Conservation (phyloP, 2,113 vertebrate species). For the Ammodramus savannarum region DNA sequence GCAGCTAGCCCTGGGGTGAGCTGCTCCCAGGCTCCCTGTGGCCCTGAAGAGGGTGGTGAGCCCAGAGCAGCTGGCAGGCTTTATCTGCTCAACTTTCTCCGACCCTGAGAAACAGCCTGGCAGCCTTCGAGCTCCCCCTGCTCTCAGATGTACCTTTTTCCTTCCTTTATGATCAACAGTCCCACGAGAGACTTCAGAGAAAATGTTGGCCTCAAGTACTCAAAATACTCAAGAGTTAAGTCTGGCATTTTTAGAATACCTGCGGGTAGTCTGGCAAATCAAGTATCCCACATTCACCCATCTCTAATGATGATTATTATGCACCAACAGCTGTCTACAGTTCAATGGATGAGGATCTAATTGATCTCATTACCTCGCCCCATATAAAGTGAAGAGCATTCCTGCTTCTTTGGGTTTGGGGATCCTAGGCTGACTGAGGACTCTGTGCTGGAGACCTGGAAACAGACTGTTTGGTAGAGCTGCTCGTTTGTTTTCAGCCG, state of each 20-base stretch:
- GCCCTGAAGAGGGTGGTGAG: background rate
- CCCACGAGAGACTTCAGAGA: slow-evolving; percentile 38
- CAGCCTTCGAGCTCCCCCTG: background rate
- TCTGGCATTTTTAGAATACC: slow-evolving; percentile 61
- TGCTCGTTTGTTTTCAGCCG: background rate
- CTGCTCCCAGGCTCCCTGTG: background rate
- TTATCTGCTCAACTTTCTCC: background rate
- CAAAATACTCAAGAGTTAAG: slow-evolving; percentile 54
- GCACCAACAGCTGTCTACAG: slow-evolving; percentile 76
- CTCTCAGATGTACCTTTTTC: slow-evolving; percentile 28
- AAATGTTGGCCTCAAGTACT: slow-evolving; percentile 47
- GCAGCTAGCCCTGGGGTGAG: background rate
- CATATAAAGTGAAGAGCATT: slow-evolving; percentile 66
- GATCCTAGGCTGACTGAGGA: slow-evolving; percentile 11
- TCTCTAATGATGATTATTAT: slow-evolving; percentile 72
- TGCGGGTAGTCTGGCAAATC: slow-evolving; percentile 68
- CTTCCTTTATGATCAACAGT: slow-evolving; percentile 27
- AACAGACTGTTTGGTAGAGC: background rate
- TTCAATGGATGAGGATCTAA: slow-evolving; percentile 75
- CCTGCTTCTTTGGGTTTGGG: slow-evolving; percentile 2
- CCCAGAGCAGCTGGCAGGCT: background rate
- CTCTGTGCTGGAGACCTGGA: background rate
- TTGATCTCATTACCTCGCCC: slow-evolving; percentile 78
- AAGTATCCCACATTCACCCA: slow-evolving; percentile 66
- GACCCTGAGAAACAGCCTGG: background rate